phyloP scores from a whole-genome alignment of 2,113 vertebrate genomes.

The Corythornis vintsioides region DNA sequence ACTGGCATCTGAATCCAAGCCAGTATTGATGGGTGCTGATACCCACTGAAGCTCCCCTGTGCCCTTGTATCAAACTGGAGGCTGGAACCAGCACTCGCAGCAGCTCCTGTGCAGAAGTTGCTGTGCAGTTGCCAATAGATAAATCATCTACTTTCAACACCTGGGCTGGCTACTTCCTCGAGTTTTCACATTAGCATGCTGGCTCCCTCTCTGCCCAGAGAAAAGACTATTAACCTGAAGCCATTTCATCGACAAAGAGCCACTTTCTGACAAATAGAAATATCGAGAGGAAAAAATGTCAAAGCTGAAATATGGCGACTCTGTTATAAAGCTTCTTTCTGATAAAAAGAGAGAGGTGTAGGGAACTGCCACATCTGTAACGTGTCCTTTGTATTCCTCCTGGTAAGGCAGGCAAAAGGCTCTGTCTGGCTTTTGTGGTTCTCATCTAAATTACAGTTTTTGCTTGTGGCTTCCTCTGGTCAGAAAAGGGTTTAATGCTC shows the following conservation, averaged over 20 bases:
- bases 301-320: background rate
- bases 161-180: background rate
- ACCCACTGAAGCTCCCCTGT: background rate
- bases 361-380: background rate
- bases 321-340: background rate
- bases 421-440: background rate
- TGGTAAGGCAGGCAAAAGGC: background rate
- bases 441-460: background rate
- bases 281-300: background rate
- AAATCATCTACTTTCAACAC: slow-evolving; percentile 46
- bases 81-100: background rate
- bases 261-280: background rate
- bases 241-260: background rate
- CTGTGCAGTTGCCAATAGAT: background rate
- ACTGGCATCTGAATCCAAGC: background rate
- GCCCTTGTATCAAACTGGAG: background rate
- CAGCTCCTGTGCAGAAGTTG: background rate
- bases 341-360: background rate
- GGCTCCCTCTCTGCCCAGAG: background rate
- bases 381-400: background rate
- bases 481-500: background rate
- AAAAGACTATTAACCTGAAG: slow-evolving; percentile 9
- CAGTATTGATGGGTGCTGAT: background rate
- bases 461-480: slow-evolving; percentile 6
- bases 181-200: slow-evolving; percentile 13